phyloP scores from a whole-genome alignment of 2,113 vertebrate species.

The Dromaius novaehollandiae region DNA sequence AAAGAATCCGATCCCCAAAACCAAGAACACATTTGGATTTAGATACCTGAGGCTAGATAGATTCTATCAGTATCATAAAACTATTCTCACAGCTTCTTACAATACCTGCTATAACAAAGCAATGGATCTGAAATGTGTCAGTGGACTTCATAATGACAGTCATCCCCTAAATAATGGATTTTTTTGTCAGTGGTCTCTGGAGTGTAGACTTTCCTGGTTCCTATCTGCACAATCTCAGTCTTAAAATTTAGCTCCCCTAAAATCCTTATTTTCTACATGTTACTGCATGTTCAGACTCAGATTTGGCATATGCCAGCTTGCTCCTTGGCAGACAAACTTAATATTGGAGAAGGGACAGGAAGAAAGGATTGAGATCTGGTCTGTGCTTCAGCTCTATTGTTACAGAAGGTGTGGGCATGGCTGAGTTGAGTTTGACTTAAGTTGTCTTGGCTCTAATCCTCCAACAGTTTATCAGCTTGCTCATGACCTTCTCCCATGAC shows the following conservation, averaged over 20 bases:
- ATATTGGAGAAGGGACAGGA: background rate
- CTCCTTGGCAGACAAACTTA: background rate
- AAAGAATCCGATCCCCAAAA: background rate
- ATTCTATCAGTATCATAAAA: constrained; percentile 47
- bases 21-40: constrained; percentile 37
- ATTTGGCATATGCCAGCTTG: background rate
- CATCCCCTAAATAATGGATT: background rate
- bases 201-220: background rate
- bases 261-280: background rate
- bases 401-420: background rate
- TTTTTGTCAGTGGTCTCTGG: background rate
- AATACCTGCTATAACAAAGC: background rate
- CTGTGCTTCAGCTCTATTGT: background rate
- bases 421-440: background rate
- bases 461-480: background rate
- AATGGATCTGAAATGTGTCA: background rate
- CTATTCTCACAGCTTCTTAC: background rate
- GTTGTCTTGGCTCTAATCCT: background rate
- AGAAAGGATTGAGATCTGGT: background rate
- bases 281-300: background rate
- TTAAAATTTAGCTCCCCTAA: background rate
- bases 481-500: background rate
- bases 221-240: background rate
- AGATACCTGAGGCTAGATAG: background rate
- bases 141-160: background rate